A percentile compares a stretch with the other conserved stretches of the same genome.
Evolutionary conservation across 2,797 vertebrate species (phyloP).

Genomic region (Helostoma temminkii): DNA sequence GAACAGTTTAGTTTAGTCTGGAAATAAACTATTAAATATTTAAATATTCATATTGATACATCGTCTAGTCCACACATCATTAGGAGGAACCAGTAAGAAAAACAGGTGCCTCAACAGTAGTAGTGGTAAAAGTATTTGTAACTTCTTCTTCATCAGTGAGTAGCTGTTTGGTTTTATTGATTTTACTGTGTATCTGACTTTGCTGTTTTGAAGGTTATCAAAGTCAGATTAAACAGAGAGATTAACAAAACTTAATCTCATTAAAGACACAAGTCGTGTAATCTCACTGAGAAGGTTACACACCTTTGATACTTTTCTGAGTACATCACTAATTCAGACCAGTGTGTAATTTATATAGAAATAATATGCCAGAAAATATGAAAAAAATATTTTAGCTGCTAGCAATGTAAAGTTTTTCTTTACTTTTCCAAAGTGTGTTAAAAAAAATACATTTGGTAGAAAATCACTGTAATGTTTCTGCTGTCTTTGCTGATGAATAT

Average conservation of each 20-base stretch:
- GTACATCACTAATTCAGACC: constrained; percentile 7
- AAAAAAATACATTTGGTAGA: background rate
- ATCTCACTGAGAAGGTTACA: constrained; percentile 23
- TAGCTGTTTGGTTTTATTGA: constrained; percentile 5
- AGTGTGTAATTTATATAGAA: background rate
- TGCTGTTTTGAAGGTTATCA: constrained; percentile 28
- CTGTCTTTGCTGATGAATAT: constrained; percentile 12
- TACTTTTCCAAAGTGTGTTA: background rate
- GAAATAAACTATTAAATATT: too few relatives aligned
- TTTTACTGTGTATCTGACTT: constrained; percentile 20
- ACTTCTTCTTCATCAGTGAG: too few relatives aligned
- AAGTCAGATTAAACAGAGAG: constrained; percentile 4
- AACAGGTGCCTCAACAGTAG: background rate
- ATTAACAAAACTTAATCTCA: constrained; percentile 33
- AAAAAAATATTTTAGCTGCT: background rate
- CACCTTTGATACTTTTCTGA: constrained; percentile 15
- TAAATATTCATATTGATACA: background rate
- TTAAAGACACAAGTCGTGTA: constrained; percentile 39
- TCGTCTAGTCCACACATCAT: background rate
- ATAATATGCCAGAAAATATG: background rate
- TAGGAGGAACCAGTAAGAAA: background rate
- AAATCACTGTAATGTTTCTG: background rate
- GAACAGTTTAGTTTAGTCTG: background rate
- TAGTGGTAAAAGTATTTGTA: background rate
- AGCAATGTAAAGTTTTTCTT: too few relatives aligned